These are phyloP conservation scores for human DNA, from an alignment of 2,113 vertebrate species.

Conservation along the genomic window DNA sequence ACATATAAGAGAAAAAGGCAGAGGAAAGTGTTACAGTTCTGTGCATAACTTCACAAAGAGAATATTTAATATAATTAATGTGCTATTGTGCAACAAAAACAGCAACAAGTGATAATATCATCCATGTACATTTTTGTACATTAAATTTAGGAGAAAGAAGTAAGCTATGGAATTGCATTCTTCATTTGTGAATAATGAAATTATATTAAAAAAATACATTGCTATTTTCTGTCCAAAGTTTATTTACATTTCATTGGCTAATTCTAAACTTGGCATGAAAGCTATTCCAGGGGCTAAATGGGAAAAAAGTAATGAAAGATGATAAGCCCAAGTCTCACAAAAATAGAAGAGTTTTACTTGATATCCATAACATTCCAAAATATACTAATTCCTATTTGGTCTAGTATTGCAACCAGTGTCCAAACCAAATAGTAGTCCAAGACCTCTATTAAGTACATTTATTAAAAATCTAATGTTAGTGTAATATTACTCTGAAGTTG, in stretches of 20 bases:
- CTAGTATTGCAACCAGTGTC: slow-evolving; percentile 85
- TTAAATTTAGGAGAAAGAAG: slow-evolving; percentile 77
- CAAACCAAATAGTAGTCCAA: slow-evolving; percentile 85
- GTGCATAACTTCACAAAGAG: slow-evolving; percentile 61
- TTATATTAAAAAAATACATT: slow-evolving; percentile 90
- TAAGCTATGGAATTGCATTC: slow-evolving; percentile 77
- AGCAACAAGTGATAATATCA: slow-evolving; percentile 73
- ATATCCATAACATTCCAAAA: slow-evolving; percentile 86
- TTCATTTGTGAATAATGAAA: slow-evolving; percentile 83
- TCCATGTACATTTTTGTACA: slow-evolving; percentile 75
- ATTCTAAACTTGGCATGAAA: slow-evolving; percentile 84
- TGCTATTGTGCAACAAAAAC: slow-evolving; percentile 71
- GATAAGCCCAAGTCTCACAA: slow-evolving; percentile 84
- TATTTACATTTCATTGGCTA: slow-evolving; percentile 88
- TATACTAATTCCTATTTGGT: slow-evolving; percentile 84
- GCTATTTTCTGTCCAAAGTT: slow-evolving; percentile 87
- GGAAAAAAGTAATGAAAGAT: slow-evolving; percentile 81
- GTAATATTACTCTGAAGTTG: slow-evolving; percentile 73
- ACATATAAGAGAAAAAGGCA: slow-evolving; percentile 40
- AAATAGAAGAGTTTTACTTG: slow-evolving; percentile 87
- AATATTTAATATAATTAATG: slow-evolving; percentile 62
- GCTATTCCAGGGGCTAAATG: slow-evolving; percentile 78
- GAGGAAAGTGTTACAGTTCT: slow-evolving; percentile 25
- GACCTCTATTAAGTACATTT: slow-evolving; percentile 88
- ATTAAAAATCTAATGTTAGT: slow-evolving; percentile 85